Base-by-base conservation (phyloP, 2,797 vertebrate genomes). In the Hypotaenidia okinawae region DNA sequence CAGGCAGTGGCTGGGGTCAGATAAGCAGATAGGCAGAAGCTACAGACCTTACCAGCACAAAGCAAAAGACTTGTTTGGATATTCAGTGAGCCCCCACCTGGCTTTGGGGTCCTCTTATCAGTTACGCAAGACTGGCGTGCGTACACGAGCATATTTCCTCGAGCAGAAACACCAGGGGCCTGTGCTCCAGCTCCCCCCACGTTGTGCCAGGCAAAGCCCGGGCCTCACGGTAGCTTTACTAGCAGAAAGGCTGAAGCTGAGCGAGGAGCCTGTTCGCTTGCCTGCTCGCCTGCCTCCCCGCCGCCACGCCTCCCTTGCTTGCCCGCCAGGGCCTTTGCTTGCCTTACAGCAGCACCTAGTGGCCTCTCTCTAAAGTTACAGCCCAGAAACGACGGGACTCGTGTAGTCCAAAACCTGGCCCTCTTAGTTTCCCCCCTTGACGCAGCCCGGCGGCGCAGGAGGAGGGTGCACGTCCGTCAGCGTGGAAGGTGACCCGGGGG, bases 301-400 rank as follows among this genome's bases (percentile, higher is more conserved):
- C 41, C 37, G 13, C 62, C 41, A 1, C 21, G 3, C 32, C 22
- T 58, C 41, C 49, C n/a, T 27, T 17, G 0, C 77, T 59, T 0
- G 4, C 87, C 92, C 14, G 0, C 9, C 57, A 4, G 78, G 55
- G 28, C 79, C 63, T 92, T 97, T 93, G 83, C 93, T 96, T 96
- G 90, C 87, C 67, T 41, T 96, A 95, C 72, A 98, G 97, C 97
- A 97, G 89, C 98, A 97, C 96, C 98, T 98, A 97, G 97, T 97
- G 98, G 97, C 32, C 73, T 92, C 18, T 63, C 24, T 83, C 75
- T 8, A 57, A 45, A 70, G 33, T 92, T 97, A 95, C 95, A 94
- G 94, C 90, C 80, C 68, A 76, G 58, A 81, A 89, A 45, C 43
- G 18, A 19, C 18, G 18, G 43, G 43, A 45, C 47, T 47, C 47